These are phyloP conservation scores for Nothura maculosa DNA, from an alignment of 2,797 vertebrate genomes.

Conservation along the genomic window DNA sequence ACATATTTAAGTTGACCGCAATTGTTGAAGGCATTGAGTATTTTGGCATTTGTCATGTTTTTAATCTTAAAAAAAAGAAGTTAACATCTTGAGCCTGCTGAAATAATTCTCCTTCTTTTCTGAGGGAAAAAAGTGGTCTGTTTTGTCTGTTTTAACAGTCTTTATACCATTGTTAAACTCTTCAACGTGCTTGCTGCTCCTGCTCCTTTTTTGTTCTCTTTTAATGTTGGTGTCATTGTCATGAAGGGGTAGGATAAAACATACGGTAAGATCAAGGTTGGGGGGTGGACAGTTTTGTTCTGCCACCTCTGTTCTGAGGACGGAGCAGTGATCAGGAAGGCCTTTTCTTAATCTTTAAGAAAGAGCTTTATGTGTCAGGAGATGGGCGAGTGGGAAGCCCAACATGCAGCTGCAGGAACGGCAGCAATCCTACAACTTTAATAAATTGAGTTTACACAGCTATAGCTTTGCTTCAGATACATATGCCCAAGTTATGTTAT, in stretches of 20 bases:
- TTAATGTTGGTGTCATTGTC: conserved; percentile 72
- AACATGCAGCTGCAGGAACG: background rate
- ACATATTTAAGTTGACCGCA: background rate
- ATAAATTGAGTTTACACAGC: background rate
- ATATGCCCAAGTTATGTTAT: background rate
- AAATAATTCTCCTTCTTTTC: conserved; percentile 60
- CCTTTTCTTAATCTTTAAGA: conserved; percentile 64
- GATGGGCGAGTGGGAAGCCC: background rate
- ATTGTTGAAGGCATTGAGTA: background rate
- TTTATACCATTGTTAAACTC: conserved; percentile 60
- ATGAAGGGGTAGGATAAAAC: conserved; percentile 74
- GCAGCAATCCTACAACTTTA: background rate
- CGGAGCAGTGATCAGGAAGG: conserved; percentile 55
- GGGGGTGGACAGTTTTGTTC: conserved; percentile 62
- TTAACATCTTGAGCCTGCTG: conserved; percentile 10
- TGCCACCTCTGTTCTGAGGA: conserved; percentile 50
- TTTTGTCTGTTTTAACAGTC: conserved; percentile 64
- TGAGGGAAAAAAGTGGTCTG: background rate
- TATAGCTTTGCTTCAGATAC: background rate
- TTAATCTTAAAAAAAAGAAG: conserved; percentile 1
- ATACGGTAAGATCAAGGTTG: conserved; percentile 58
- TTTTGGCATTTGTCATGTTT: background rate
- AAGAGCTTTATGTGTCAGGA: conserved; percentile 23
- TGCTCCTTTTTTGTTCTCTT: conserved; percentile 58
- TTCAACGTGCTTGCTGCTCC: conserved; percentile 50